Conservation (phyloP, 2,113 vertebrate species). For the Marcusenius ussheri region DNA sequence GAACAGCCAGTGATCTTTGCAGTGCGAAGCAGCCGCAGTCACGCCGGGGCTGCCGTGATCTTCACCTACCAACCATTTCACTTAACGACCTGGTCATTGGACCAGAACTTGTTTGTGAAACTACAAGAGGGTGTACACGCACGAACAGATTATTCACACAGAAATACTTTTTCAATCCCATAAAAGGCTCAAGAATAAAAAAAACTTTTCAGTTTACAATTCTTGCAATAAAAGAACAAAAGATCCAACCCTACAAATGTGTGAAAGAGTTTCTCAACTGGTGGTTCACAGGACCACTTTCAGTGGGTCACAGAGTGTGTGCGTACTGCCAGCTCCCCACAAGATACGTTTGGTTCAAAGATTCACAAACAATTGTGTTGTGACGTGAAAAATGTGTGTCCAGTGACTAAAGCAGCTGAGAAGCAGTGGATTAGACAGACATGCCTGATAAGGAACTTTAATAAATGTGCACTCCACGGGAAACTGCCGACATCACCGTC, state of each 20-base stretch:
- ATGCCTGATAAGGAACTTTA: neutral
- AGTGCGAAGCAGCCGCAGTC: neutral
- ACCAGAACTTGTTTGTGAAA: neutral
- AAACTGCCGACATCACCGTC: neutral
- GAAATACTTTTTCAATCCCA: neutral
- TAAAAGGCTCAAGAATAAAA: neutral
- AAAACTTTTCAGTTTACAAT: neutral
- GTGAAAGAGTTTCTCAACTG: neutral
- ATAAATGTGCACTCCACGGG: neutral
- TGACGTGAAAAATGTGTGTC: neutral
- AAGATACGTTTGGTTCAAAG: neutral
- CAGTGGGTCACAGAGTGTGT: neutral
- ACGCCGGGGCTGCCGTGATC: neutral
- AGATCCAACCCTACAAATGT: neutral
- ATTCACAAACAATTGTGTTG: neutral
- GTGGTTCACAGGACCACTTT: neutral
- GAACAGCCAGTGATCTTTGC: neutral
- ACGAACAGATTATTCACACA: neutral
- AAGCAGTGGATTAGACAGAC: neutral
- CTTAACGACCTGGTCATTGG: neutral
- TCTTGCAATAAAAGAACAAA: neutral
- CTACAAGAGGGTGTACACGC: neutral
- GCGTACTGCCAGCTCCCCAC: neutral
- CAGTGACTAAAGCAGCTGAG: neutral
- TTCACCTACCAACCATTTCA: neutral